A percentile compares a stretch with the other conserved stretches of the same genome.
Evolutionary conservation across 2,888 invertebrate species (phyloP).

Genomic region (Heliconius charithonia): DNA sequence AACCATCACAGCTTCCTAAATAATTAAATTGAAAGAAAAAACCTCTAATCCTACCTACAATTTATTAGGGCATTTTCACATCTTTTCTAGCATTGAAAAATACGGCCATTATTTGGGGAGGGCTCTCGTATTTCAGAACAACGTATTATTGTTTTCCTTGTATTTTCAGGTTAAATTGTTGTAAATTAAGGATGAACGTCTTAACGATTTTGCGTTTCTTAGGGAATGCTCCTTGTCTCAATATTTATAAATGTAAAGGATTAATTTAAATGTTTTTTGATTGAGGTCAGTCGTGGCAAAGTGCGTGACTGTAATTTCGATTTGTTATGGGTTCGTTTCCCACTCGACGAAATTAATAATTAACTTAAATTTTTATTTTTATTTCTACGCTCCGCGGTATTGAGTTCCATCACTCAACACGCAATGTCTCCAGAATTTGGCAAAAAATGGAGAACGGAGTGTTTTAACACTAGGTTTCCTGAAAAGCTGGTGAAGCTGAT

Average conservation of each 20-base stretch:
- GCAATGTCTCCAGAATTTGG: no score
- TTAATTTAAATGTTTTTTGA: no score
- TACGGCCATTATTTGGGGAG: constrained; percentile 72
- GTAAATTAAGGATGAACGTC: constrained; percentile 69
- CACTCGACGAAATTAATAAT: background rate
- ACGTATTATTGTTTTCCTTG: constrained; percentile 80
- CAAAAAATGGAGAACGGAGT: no score
- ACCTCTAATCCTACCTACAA: constrained; percentile 63
- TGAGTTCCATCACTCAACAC: no score
- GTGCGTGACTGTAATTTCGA: background rate
- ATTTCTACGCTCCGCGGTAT: background rate
- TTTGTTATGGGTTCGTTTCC: background rate
- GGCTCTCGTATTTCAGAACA: constrained; percentile 78
- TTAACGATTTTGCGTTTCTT: constrained; percentile 55
- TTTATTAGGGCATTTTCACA: constrained; percentile 74
- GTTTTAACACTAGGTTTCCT: no score
- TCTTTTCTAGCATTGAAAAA: constrained; percentile 77
- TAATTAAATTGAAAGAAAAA: constrained; percentile 60
- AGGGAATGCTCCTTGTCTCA: constrained; percentile 3
- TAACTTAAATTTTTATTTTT: background rate
- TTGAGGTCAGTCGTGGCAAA: background rate
- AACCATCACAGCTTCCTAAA: constrained; percentile 49
- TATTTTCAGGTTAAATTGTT: constrained; percentile 70
- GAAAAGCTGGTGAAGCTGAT: no score
- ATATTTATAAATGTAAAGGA: background rate